Evolutionary conservation across 2,113 vertebrate genomes (phyloP).

Genomic region (Ptilorrhoa leucosticta): DNA sequence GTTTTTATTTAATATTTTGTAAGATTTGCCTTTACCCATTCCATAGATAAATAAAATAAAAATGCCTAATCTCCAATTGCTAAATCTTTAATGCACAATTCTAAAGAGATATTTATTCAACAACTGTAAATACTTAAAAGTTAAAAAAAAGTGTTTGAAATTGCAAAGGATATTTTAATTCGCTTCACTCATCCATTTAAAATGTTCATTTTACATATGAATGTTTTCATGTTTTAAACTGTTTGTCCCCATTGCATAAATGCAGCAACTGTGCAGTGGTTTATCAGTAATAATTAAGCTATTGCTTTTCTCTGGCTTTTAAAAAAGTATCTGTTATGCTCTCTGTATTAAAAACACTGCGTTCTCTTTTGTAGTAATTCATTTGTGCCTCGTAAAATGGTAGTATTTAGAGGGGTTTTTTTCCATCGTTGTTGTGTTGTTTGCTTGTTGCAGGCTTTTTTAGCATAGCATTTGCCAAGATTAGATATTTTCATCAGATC

Average conservation of each 20-base stretch:
- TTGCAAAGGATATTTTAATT: not conserved
- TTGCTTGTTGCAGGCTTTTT: not conserved
- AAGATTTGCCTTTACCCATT: not conserved
- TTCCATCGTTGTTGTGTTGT: not conserved
- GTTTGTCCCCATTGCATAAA: not conserved
- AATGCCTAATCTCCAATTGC: not conserved
- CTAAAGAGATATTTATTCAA: not conserved
- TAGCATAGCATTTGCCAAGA: not conserved
- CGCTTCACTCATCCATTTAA: not conserved
- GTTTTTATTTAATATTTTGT: not conserved
- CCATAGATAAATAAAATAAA: not conserved
- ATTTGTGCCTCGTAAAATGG: not conserved
- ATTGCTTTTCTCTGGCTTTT: not conserved
- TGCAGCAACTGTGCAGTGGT: not conserved
- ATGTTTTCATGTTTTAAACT: not conserved
- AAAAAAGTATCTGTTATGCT: not conserved
- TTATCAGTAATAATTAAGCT: not conserved
- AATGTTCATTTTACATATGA: not conserved
- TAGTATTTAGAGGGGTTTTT: not conserved
- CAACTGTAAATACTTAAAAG: not conserved
- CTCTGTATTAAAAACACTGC: not conserved
- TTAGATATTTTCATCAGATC: not conserved
- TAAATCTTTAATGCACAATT: not conserved
- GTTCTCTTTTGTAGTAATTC: not conserved
- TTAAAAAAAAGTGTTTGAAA: not conserved